Base-by-base conservation (phyloP, 2,888 invertebrate genomes). In the Tinea semifulvella region DNA sequence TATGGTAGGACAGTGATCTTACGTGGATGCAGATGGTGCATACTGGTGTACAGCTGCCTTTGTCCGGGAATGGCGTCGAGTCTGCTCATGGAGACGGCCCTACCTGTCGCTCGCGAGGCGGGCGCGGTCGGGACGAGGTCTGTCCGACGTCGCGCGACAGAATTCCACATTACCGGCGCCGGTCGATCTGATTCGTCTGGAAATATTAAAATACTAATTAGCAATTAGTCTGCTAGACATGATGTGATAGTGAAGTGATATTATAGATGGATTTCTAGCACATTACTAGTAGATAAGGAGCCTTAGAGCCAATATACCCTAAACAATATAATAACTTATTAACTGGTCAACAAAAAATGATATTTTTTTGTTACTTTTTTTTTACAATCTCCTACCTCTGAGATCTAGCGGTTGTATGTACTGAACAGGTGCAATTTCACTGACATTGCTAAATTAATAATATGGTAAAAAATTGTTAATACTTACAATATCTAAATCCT, bases 61-160 rank as follows among this genome's bases (percentile, higher is more conserved):
- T 31, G 31, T 31, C 31, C 31, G 31, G 31, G 31, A n/a, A 31
- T 31, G n/a, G 7, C 18, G 86, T 95, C 95, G 83, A 95, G 88
- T 59, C 95, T 89, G 65, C 94, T 91, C 94, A 95, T 94, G 73
- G 94, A 94, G 84, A 91, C 91, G 65, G 94, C 94, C 87, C 94
- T 93, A 79, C 79, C 80, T 77, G 79, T 76, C 50, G 74, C 70
- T 51, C 77, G 68, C 42, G 74, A 68, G 36, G 75, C 88, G 56
- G 94, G 93, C 72, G 92, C 86, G 57, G 94, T 94, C 53, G 95
- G 95, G 83, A 93, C 91, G 67, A 95, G 84, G 84, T 95, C 94
- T 52, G 94, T 94, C 77, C 92, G 90, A 60, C 92, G 87, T 58
- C 93, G 87, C 60, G 91, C 92, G 63, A 91, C 90, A 52, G 91